These are phyloP conservation scores for Mythimna impura DNA, from an alignment of 2,888 invertebrate species.

Conservation along the genomic window DNA sequence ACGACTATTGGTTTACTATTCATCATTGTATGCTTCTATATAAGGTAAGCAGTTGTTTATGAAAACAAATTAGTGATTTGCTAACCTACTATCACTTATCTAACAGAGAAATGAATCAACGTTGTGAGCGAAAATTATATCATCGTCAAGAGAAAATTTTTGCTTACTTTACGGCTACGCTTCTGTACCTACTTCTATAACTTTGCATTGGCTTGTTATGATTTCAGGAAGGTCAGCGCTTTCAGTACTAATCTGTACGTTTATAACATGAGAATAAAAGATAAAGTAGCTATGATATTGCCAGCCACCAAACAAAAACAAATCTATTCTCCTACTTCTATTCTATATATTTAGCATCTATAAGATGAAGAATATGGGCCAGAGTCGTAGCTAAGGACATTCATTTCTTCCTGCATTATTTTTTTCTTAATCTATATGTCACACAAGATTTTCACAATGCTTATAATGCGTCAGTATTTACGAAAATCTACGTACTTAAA, in stretches of 20 bases:
- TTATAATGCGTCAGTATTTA: background rate
- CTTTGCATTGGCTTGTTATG: background rate
- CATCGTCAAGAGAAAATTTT: too few species aligned
- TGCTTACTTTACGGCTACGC: too few species aligned
- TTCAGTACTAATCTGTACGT: too few species aligned
- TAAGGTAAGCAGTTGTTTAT: conserved; percentile 11
- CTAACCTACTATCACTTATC: background rate
- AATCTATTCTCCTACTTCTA: background rate
- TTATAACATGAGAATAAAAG: background rate
- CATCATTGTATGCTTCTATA: conserved; percentile 14
- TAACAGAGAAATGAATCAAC: background rate
- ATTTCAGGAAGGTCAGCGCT: background rate
- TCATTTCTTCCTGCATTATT: background rate
- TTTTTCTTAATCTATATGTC: background rate
- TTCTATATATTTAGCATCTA: background rate
- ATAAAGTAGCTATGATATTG: background rate
- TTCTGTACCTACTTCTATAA: too few species aligned
- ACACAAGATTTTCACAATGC: background rate
- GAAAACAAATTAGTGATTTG: conserved; percentile 8
- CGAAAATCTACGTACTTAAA: too few species aligned
- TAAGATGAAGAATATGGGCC: background rate
- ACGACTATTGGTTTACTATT: conserved; percentile 9
- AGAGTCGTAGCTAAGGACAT: background rate
- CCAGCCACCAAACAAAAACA: background rate
- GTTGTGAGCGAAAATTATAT: too few species aligned